phyloP scores from a whole-genome alignment of 2,888 invertebrate species.

The Nephrotoma guestfalica region DNA sequence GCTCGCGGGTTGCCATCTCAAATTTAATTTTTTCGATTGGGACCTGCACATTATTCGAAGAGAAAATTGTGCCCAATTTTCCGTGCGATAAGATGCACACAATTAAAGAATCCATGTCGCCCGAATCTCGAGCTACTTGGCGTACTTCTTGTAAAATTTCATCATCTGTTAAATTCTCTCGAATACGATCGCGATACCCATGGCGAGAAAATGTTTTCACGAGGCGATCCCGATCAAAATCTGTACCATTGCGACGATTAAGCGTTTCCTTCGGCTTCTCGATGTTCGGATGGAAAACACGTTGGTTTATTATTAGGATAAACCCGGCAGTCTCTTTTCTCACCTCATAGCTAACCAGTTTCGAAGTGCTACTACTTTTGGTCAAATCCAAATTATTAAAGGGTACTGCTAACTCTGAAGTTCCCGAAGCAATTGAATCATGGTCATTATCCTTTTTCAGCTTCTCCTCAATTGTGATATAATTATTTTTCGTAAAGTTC shows the following conservation, averaged over 20 bases:
- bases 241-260: conserved; percentile 8
- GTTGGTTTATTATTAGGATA: conserved; percentile 10
- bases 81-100: conserved; percentile 13
- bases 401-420: neutral
- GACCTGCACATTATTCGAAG: conserved; percentile 28
- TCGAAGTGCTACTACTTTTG: neutral
- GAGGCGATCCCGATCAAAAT: conserved; percentile 3
- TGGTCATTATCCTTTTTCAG: neutral
- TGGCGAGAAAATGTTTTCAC: conserved; percentile 1
- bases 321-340: neutral
- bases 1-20: conserved; percentile 25
- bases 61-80: conserved; percentile 25
- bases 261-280: neutral
- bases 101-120: conserved; percentile 9
- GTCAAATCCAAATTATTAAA: neutral
- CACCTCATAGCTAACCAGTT: neutral
- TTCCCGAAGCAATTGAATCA: neutral
- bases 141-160: conserved; percentile 8
- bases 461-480: neutral
- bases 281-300: conserved; percentile 3
- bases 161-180: conserved; percentile 6
- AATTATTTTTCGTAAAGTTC: neutral
- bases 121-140: neutral
- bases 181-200: neutral
- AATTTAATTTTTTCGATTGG: conserved; percentile 24